Evolutionary conservation across 2,797 vertebrate genomes (phyloP), one percentile per base, ranked within the genome.

Genomic region (Sebastes glaucus): DNA sequence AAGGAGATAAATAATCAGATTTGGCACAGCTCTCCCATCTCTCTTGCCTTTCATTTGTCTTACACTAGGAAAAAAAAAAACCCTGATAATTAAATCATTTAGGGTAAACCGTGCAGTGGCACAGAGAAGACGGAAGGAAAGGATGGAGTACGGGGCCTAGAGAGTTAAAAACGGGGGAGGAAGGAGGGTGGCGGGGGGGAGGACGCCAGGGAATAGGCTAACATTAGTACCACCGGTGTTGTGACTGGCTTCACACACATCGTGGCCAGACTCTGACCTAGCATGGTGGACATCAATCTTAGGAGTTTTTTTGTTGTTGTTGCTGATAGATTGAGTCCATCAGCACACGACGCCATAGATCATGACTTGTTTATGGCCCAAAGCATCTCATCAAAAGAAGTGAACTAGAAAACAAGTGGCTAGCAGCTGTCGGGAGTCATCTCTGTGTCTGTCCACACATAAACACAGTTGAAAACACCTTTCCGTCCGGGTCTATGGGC

Each of bases 1-100:
- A 96, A 96, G 93, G 96, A 97, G 97, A 98, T 97, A 97, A 98
- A 99, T 98, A 96, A 98, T 97, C 97, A 96, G 95, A 97, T 98
- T 96, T 97, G 96, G 96, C 96, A 95, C 94, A 93, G 96, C 96
- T 95, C 95, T 96, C 96, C 96, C 95, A 95, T 96, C 95, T 95
- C 95, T 95, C 95, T 94, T 93, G 95, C 96, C 96, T 97, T 98
- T 98, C 97, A 98, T 98, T 99, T 97, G 96, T 97, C 96, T 97
- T 97, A 95, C 95, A 97, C 96, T 93, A 95, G 95, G 95, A 97
- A 96, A 97, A 97, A 97, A 97, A 97, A 97, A 97, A 3, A 96
- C 5, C 96, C 96, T 95, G 95, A 96, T 98, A 97, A 98, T 99
- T 97, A 98, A 99, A 98, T 98, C 96, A 98, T 98, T 97, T 96